phyloP scores from a whole-genome alignment of 2,888 invertebrate genomes.

The Prosapia bicincta region DNA sequence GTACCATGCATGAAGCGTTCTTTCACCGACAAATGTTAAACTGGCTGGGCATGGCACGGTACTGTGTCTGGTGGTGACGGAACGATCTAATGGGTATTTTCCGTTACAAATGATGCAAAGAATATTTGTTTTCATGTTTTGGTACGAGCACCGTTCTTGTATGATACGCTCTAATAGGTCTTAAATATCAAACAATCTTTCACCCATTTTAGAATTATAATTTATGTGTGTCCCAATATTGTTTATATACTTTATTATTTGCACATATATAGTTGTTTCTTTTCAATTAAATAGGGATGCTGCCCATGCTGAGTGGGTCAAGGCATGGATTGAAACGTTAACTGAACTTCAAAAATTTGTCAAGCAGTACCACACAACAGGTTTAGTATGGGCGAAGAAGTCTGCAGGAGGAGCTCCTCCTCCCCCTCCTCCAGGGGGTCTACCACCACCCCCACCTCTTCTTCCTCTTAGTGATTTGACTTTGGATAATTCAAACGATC shows the following conservation, averaged over 20 bases:
- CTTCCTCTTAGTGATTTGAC: conserved; percentile 49
- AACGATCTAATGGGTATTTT: no score
- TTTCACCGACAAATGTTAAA: no score
- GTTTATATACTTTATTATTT: background rate
- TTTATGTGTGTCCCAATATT: background rate
- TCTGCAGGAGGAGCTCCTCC: conserved; percentile 52
- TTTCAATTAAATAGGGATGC: conserved; percentile 55
- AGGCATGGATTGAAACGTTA: conserved; percentile 85
- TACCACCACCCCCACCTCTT: conserved; percentile 62
- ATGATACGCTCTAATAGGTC: no score
- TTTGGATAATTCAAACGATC: conserved; percentile 58
- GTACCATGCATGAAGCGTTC: no score
- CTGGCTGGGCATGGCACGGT: no score
- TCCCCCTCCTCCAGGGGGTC: conserved; percentile 62
- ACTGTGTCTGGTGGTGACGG: no score
- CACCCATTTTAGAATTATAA: no score
- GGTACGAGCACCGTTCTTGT: no score
- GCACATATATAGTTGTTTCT: background rate
- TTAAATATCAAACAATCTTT: no score
- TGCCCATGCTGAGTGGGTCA: conserved; percentile 93
- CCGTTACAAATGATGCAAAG: no score
- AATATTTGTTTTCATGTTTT: no score
- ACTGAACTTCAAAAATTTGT: conserved; percentile 87
- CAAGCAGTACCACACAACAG: conserved; percentile 94
- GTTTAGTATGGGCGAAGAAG: conserved; percentile 74